These are phyloP conservation scores for Oxytorus armatus DNA, from an alignment of 2,888 invertebrate genomes.

Conservation along the genomic window DNA sequence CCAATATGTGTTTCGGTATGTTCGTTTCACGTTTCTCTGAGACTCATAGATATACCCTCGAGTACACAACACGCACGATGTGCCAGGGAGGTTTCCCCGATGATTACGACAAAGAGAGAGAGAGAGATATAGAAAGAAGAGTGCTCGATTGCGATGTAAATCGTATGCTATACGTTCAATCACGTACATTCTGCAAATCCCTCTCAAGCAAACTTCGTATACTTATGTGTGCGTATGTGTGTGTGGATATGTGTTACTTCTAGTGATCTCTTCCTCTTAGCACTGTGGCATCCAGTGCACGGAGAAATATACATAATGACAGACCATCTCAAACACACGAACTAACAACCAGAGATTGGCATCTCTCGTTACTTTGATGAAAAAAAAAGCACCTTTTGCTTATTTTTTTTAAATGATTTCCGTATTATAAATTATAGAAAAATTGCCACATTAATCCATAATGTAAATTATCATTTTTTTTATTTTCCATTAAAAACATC, in stretches of 20 bases:
- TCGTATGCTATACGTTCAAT: conserved; percentile 80
- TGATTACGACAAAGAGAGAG: conserved; percentile 75
- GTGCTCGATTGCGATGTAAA: conserved; percentile 82
- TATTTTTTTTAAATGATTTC: too few species aligned
- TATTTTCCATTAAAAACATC: too few species aligned
- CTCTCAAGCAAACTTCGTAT: conserved; percentile 73
- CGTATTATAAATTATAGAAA: too few species aligned
- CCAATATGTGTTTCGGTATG: conserved; percentile 43
- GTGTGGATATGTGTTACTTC: conserved; percentile 8
- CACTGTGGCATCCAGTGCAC: conserved; percentile 29
- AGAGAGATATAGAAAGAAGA: conserved; percentile 49
- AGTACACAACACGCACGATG: conserved; percentile 66
- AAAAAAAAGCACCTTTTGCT: too few species aligned
- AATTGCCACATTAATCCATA: too few species aligned
- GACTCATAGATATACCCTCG: conserved; percentile 42
- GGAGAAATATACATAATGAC: conserved; percentile 43
- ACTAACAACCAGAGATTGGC: conserved; percentile 31
- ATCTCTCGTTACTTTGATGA: too few species aligned
- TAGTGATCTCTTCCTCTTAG: conserved; percentile 33
- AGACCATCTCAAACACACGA: conserved; percentile 32
- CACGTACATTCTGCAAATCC: conserved; percentile 76
- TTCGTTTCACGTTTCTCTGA: conserved; percentile 54
- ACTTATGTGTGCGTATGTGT: conserved; percentile 37
- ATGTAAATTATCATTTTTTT: too few species aligned
- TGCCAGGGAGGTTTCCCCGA: conserved; percentile 68